Base-by-base conservation (phyloP, 2,113 vertebrate genomes). In the Caretta caretta region DNA sequence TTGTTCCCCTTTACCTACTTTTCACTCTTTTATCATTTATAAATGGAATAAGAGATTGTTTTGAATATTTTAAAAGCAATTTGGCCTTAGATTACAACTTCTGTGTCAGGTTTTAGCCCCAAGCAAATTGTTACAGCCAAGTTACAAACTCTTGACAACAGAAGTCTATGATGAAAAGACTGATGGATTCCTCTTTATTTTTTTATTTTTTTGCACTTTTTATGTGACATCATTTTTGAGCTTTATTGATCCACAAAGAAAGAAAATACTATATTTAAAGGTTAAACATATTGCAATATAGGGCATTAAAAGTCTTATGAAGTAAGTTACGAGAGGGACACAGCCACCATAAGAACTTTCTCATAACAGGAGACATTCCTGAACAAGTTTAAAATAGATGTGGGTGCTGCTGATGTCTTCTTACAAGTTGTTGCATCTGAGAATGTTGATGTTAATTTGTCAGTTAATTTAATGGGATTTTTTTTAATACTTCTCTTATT, bases 301-400 rank as follows among this genome's bases (percentile, higher is more conserved):
- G 29, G 24, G 20, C 50, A 54, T 1, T 91, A 6, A 79, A 16
- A 59, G 11, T 89, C 4, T 85, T 76, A 14, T 80, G 4, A 86
- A 89, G 35, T 10, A 46, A 50, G 29, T 17, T 59, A 7, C 2
- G 48, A 25, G 7, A 54, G 29, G 4, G 54, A 79, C 88, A n/a
- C 3, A 86, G 16, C 9, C 76, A 29, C 2, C 35, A 0, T 20
- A 50, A n/a, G 46, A 51, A 17, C 86, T 0, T 27, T 51, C 13
- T 51, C 80, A 53, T 51, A 51, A 81, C 27, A 53, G 50, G 20
- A n/a, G 80, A 46, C 3, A 5, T 51, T 81, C 19, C 20, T 59
- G 88, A 87, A 25, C 10, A 89, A 38, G 11, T 83, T n/a, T 87
- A 78, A 16, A 54, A 85, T 50, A 80, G 1, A 54, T 83, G 3